Evolutionary conservation across 2,113 vertebrate genomes (phyloP).

Genomic region (Hydropotes inermis): DNA sequence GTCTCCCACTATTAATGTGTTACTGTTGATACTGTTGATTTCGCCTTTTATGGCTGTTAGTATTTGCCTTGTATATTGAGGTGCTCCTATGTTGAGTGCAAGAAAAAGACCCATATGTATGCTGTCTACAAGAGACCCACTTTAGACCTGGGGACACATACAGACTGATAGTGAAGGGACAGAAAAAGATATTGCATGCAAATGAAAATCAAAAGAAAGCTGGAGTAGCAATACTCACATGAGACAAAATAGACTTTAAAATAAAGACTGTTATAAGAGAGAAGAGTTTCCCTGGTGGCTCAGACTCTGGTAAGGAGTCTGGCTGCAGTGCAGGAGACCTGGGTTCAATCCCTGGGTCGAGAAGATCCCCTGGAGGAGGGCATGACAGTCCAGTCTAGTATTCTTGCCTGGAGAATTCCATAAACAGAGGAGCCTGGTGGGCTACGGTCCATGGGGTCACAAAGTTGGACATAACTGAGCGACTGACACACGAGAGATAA

Average conservation of each 20-base stretch:
- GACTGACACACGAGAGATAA: background rate
- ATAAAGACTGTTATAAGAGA: background rate
- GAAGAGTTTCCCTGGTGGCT: background rate
- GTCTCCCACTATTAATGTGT: background rate
- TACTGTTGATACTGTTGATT: background rate
- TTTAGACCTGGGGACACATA: background rate
- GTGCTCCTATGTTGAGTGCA: background rate
- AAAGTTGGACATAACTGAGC: background rate
- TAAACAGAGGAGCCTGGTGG: background rate
- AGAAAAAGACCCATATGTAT: background rate
- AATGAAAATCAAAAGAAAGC: background rate
- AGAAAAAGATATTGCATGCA: background rate
- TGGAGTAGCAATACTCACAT: background rate
- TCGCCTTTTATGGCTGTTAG: background rate
- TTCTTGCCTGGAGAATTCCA: background rate
- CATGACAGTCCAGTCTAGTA: background rate
- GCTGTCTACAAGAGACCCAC: background rate
- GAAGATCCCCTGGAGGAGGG: background rate
- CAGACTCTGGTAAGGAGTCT: background rate
- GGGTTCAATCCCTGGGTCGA: background rate
- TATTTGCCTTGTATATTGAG: background rate
- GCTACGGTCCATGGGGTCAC: background rate
- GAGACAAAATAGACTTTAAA: background rate
- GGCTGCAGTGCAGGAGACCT: background rate
- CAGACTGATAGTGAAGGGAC: background rate